These are phyloP conservation scores for Sparidentex hasta DNA, from an alignment of 2,797 vertebrate species.

Conservation along the genomic window DNA sequence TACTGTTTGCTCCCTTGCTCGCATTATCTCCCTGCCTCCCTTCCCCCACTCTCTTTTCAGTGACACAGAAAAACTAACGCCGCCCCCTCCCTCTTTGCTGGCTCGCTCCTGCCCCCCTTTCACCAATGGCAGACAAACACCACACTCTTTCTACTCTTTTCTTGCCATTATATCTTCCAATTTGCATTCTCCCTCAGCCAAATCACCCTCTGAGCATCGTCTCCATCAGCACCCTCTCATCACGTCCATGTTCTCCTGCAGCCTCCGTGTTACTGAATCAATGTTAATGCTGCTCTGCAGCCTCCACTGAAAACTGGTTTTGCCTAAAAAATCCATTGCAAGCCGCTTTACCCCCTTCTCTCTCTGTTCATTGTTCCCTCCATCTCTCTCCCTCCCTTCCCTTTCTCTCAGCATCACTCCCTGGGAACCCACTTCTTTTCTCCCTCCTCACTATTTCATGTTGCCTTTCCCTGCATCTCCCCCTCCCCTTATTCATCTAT, in stretches of 20 bases:
- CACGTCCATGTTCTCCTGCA: conserved; percentile 49
- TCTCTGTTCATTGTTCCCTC: conserved; percentile 75
- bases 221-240: conserved; percentile 59
- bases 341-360: conserved; percentile 35
- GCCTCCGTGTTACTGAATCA: conserved; percentile 48
- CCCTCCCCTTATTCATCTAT: conserved; percentile 64
- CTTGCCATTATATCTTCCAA: conserved; percentile 41
- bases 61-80: conserved; percentile 87
- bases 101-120: conserved; percentile 64
- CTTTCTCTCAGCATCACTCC: conserved; percentile 75
- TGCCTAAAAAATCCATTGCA: conserved; percentile 76
- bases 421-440: conserved; percentile 75
- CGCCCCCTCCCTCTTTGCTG: conserved; percentile 67
- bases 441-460: conserved; percentile 66
- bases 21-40: conserved; percentile 80
- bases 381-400: conserved; percentile 68
- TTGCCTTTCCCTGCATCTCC: conserved; percentile 61
- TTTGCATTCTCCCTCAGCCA: conserved; percentile 41
- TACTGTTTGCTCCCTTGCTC: conserved; percentile 76
- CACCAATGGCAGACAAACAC: conserved; percentile 75
- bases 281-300: conserved; percentile 70
- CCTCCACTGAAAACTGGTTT: conserved; percentile 71
- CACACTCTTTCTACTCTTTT: conserved; percentile 62
- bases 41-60: conserved; percentile 85
- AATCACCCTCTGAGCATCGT: conserved; percentile 32